Evolutionary conservation across 2,888 invertebrate genomes (phyloP), one percentile per base, ranked within the genome.

Genomic region (Ceratothoa steindachneri): DNA sequence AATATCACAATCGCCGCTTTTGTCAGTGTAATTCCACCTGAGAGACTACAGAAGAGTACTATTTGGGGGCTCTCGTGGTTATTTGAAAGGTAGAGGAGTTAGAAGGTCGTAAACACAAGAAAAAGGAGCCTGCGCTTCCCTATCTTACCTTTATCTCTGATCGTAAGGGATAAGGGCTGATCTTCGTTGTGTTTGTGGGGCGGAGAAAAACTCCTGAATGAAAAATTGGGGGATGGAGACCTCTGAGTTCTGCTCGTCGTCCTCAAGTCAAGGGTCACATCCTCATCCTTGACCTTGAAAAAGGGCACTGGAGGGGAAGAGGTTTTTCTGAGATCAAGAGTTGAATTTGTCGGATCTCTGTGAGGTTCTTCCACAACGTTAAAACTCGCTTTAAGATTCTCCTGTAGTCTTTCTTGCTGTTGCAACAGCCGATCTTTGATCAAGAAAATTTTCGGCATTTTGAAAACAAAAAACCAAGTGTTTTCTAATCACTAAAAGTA

Each of bases 381-480:
- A 22, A 19, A 5, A 19, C 5, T 22, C 5, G 55, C 7, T 19
- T 55, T 55, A 5, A 19, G 55, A 22, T 7, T 15, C 19, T 55
- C 55, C 55, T 19, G 55, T 5, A 55, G 24, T 22, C 55, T 12
- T 19, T 7, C 55, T 19, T 77, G 77, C 66, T 77, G 77, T 65
- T 75, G 75, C 55, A 72, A 71, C 70, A 77, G 31, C 55, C 72
- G 72, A 64, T 77, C 74, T 67, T 77, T 77, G 60, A 78, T 74
- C 15, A 75, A 64, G 69, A 74, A 78, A 51, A 78, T 75, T 68
- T 77, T 78, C 64, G 77, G 77, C 77, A 78, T 78, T 51, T 73
- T 71, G 71, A 12, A 12, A 24, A 24, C 12, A 4, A 51, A 1
- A 60, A 24, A 41, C 41, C 41, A 15, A 9, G 7, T 15, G 5